Conservation (phyloP, 1,140 invertebrate genomes). For the Wiebesia pumilae region DNA sequence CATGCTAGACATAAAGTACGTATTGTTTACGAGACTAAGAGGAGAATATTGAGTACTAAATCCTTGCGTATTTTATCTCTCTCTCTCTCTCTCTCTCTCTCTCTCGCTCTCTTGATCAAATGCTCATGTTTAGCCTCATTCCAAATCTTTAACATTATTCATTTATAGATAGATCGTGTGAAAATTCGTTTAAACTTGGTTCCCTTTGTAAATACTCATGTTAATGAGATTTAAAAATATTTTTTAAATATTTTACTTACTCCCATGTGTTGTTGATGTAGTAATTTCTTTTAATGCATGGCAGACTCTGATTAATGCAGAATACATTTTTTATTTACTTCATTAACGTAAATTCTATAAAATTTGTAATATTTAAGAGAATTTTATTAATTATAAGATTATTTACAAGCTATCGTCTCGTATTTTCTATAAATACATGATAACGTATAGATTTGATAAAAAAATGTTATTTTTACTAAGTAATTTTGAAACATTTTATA, state of each 20-base stretch:
- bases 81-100: not conserved
- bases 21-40: conserved; percentile 25
- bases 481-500: no score
- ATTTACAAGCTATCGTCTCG: no score
- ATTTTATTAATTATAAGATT: no score
- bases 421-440: no score
- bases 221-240: not conserved
- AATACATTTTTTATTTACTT: no score
- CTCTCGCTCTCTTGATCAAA: not conserved
- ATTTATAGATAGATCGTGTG: not conserved
- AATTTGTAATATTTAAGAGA: no score
- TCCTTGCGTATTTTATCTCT: not conserved
- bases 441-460: no score
- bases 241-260: not conserved
- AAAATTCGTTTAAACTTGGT: not conserved
- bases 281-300: no score
- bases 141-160: conserved; percentile 2
- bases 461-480: no score
- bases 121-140: not conserved
- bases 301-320: no score
- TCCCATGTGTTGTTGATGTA: not conserved
- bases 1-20: conserved; percentile 18
- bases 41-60: not conserved
- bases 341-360: no score
- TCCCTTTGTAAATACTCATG: not conserved